Evolutionary conservation across 2,797 vertebrate genomes (phyloP), one percentile per base, ranked within the genome.

Genomic region (Oreonectes daqikongensis): DNA sequence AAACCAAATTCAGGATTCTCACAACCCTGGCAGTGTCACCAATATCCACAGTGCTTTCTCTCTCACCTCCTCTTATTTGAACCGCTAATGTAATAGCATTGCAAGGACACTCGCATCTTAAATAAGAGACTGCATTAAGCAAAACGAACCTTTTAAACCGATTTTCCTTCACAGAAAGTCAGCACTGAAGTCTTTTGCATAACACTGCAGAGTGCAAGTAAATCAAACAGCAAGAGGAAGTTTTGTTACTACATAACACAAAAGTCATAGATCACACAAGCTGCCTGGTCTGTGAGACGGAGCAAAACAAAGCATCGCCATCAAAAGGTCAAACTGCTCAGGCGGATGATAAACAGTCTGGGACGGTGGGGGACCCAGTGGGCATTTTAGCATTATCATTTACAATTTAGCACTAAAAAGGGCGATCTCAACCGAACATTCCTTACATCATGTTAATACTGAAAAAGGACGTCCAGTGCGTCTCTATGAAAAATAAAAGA

Each of bases 221-320:
- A 69, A 64, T 67, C 65, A 52, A 55, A 73, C 44, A 10, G 22
- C 52, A 50, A 68, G 38, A 38, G 46, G 24, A 57, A 67, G 40
- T 32, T 76, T 61, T 72, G 57, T 72, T 72, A 57, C 70, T 74
- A 64, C 65, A 79, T 70, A 81, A 72, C 42, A 59, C 64, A 81
- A 74, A 50, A 50, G 44, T 46, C 15, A 46, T 8, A 70, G 42
- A 71, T 53, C n/a, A 35, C 50, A 64, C 57, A 61, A 48, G 44
- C 48, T 70, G 52, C 38, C 74, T 35, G 38, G 18, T 24, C 28
- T 42, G 2, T 14, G 30, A 48, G 35, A 38, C 57, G 46, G 60
- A 72, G 70, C 48, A 50, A 50, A 50, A 50, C 48, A 50, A n/a
- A 50, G 6, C 57, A 61, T 53, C 28, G n/a, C 52, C 46, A 52